Conservation (phyloP, 2,797 vertebrate genomes). For the Rhinophrynus dorsalis region DNA sequence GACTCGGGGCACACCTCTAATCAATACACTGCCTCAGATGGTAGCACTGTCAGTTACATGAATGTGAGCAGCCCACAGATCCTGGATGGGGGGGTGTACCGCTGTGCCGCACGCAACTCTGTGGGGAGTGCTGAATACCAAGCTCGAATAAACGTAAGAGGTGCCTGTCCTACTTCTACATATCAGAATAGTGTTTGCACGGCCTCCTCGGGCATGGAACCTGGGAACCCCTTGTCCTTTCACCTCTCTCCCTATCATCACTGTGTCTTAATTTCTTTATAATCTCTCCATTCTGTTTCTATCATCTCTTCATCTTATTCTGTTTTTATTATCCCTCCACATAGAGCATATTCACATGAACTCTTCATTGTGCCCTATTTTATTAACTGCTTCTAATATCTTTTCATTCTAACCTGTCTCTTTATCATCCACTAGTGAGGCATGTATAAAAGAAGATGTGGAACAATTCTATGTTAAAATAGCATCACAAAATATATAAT, state of each 20-base stretch:
- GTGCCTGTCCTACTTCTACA: conserved; percentile 99
- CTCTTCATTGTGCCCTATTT: too few relatives aligned
- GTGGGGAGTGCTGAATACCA: conserved; percentile 99
- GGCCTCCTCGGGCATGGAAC: conserved; percentile 55
- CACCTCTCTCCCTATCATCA: not conserved
- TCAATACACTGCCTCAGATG: conserved; percentile 95
- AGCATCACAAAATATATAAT: too few relatives aligned
- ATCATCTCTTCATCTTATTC: conserved; percentile 50
- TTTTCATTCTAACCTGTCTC: too few relatives aligned
- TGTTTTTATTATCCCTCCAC: not conserved
- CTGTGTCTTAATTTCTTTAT: not conserved
- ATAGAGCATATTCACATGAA: too few relatives aligned
- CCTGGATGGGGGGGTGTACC: conserved; percentile 93
- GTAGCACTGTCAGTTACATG: conserved; percentile 94
- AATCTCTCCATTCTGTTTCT: conserved; percentile 6
- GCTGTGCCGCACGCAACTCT: conserved; percentile 97
- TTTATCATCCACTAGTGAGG: too few relatives aligned
- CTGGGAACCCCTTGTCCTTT: conserved; percentile 27
- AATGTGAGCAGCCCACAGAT: conserved; percentile 93
- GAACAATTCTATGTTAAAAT: too few relatives aligned
- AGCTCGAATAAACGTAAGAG: conserved; percentile 99
- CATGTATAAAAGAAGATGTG: too few relatives aligned
- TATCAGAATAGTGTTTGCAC: conserved; percentile 88
- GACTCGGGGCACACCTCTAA: conserved; percentile 92
- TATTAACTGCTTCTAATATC: too few relatives aligned